Evolutionary conservation across 2,888 invertebrate species (phyloP).

Genomic region (Microctonus aethiopoides): DNA sequence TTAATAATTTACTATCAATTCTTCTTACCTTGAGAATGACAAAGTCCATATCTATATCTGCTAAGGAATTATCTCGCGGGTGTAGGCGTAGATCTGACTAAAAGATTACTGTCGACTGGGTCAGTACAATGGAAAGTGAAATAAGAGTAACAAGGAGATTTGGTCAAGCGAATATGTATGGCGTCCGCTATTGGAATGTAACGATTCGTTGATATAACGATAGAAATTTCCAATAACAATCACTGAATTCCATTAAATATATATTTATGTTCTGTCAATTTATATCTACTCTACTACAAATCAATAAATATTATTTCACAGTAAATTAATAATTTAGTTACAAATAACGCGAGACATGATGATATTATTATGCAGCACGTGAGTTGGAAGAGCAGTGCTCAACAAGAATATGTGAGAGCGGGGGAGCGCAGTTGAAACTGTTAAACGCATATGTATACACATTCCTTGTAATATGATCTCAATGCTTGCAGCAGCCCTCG

Average conservation of each 20-base stretch:
- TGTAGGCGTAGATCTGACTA: neutral
- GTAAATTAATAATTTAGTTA: neutral
- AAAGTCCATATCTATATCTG: conserved; percentile 29
- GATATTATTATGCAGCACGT: conserved; percentile 17
- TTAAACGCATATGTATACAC: conserved; percentile 10
- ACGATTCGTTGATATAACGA: neutral
- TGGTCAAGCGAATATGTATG: conserved; percentile 18
- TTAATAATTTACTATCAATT: neutral
- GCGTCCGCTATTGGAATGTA: conserved; percentile 17
- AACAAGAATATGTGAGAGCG: conserved; percentile 9
- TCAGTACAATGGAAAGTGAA: conserved; percentile 1
- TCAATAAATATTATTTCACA: neutral
- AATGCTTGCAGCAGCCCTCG: conserved; percentile 1
- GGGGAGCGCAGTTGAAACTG: conserved; percentile 8
- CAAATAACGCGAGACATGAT: conserved; percentile 12
- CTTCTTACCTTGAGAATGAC: conserved; percentile 30
- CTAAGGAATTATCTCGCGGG: neutral
- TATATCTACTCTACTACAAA: neutral
- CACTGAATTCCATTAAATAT: conserved; percentile 1
- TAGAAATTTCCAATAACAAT: neutral
- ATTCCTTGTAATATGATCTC: conserved; percentile 7
- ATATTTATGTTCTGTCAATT: neutral
- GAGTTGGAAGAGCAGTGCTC: conserved; percentile 13
- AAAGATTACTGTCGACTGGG: conserved; percentile 2
- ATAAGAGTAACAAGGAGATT: conserved; percentile 6